These are phyloP conservation scores for Acrocephalus arundinaceus DNA, from an alignment of 2,113 vertebrate species.

Conservation along the genomic window DNA sequence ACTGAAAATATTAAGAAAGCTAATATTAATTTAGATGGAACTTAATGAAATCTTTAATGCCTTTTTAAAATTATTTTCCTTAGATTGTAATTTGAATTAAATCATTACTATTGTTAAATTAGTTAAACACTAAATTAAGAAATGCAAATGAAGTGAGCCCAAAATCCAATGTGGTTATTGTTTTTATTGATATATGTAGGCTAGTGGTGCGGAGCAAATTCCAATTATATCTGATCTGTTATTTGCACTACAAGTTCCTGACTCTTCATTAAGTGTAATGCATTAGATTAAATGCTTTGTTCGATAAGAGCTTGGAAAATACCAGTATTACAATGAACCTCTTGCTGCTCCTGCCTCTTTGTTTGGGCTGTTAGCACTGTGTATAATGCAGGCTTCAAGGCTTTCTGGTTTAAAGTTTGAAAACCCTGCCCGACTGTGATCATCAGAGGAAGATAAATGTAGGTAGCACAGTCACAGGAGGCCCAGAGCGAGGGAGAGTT, in stretches of 20 bases:
- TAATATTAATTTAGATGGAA: slow-evolving; percentile 69
- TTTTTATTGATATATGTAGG: slow-evolving; percentile 71
- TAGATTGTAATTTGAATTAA: slow-evolving; percentile 71
- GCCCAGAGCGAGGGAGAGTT: neutral
- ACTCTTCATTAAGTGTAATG: slow-evolving; percentile 64
- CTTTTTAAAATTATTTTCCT: slow-evolving; percentile 66
- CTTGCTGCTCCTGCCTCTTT: slow-evolving; percentile 30
- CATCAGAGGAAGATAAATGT: slow-evolving; percentile 13
- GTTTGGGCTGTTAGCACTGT: neutral
- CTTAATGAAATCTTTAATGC: slow-evolving; percentile 68
- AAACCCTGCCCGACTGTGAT: slow-evolving; percentile 10
- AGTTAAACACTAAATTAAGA: slow-evolving; percentile 74
- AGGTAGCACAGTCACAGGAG: neutral
- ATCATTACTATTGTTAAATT: slow-evolving; percentile 71
- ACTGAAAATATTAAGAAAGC: slow-evolving; percentile 54
- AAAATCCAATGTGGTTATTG: slow-evolving; percentile 65
- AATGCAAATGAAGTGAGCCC: slow-evolving; percentile 71
- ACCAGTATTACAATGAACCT: neutral
- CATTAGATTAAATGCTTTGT: slow-evolving; percentile 61
- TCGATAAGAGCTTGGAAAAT: slow-evolving; percentile 15
- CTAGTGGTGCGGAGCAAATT: slow-evolving; percentile 66
- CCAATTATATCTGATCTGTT: slow-evolving; percentile 74
- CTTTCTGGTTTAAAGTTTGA: neutral
- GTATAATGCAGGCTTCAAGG: neutral
- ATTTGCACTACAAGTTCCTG: slow-evolving; percentile 62